Base-by-base conservation (phyloP, 2,113 vertebrate genomes). In the Takifugu flavidus region DNA sequence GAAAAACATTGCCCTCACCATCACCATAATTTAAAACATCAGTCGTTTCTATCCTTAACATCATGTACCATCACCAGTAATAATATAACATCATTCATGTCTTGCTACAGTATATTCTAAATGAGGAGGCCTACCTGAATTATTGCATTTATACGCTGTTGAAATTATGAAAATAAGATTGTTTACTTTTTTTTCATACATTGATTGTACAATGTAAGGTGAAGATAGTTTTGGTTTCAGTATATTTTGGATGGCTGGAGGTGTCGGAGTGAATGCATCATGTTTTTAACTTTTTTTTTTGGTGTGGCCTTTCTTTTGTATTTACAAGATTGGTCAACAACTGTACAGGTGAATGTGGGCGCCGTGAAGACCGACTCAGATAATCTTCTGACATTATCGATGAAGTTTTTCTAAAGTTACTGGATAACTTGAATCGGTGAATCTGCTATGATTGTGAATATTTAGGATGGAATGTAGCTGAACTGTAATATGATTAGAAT, bases 101-200 rank as follows among this genome's bases (percentile, higher is more conserved):
- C 77, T 79, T 84, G 78, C 85, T 87, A 87, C 84, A 82, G 79
- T 78, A 86, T 80, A 80, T 86, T 79, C 87, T 87, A 88, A 90
- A 90, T 83, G 78, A 90, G 74, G 79, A 87, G 72, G 88, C 77
- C 88, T 90, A 89, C 77, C 82, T 79, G 88, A 89, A 90, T 92
- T 92, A 92, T 92, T 92, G 91, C 91, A 92, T 91, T 91, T 87
- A 92, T 91, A 92, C 91, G 90, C 91, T 89, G 87, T 91, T 90
- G 80, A 90, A 82, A 85, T 87, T 82, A 89, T 86, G 82, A 82
- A 89, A 89, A 86, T 83, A 84, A 68, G 65, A 79, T 72, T 75
- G 78, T 67, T 58, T 10, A 63, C 42, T 68, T 67, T 64, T 64
- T 20, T 81, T 79, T 78, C 49, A 77, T 85, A 86, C 79, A 82